phyloP scores from a whole-genome alignment of 2,888 invertebrate genomes.

The Leptinotarsa rubiginosa region DNA sequence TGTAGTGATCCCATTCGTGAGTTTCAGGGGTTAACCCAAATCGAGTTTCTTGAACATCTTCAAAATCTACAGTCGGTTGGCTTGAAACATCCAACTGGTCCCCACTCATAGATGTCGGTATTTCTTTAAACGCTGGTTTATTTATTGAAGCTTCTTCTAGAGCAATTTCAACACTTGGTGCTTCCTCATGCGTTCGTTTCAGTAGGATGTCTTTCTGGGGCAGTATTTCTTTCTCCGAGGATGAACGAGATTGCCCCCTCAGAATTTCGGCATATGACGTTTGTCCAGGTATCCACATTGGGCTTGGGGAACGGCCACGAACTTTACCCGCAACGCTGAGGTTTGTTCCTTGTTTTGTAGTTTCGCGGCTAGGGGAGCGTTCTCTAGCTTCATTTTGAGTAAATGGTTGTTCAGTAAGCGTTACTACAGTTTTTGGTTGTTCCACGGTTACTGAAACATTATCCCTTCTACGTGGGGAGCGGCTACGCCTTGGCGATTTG shows the following conservation, averaged over 20 bases:
- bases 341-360: constrained; percentile 14
- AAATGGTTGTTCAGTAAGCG: not conserved
- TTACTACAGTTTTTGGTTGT: not conserved
- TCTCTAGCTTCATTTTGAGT: constrained; percentile 9
- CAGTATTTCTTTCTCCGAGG: constrained; percentile 40
- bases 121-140: not conserved
- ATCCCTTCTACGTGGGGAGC: constrained; percentile 68
- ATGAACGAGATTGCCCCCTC: constrained; percentile 68
- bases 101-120: not conserved
- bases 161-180: not conserved
- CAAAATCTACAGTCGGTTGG: not conserved
- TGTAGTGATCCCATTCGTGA: constrained; percentile 54
- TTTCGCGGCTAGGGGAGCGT: constrained; percentile 26
- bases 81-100: not conserved
- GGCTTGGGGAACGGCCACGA: constrained; percentile 74
- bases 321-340: constrained; percentile 43
- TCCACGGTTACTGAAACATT: constrained; percentile 44
- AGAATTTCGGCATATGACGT: constrained; percentile 85
- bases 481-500: constrained; percentile 66
- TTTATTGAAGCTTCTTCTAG: not conserved
- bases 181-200: not conserved
- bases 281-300: constrained; percentile 80
- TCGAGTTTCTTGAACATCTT: constrained; percentile 27
- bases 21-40: constrained; percentile 38
- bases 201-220: constrained; percentile 11